Conservation (phyloP, 2,113 vertebrate genomes). For the Dasyornis broadbenti region DNA sequence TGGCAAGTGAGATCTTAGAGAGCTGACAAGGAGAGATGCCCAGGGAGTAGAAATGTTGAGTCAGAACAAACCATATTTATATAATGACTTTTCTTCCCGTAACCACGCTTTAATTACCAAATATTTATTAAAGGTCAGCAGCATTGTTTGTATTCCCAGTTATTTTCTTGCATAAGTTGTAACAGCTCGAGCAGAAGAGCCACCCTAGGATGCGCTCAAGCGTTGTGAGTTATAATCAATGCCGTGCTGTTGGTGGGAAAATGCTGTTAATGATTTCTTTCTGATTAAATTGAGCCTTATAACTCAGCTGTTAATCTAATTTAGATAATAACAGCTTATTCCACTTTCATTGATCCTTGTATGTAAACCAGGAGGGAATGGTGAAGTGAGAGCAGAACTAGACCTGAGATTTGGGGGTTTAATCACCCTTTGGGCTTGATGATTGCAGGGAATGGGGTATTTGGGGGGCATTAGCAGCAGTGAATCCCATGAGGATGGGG, state of each 20-base stretch:
- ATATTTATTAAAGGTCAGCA: slow-evolving; percentile 47
- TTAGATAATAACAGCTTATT: not conserved
- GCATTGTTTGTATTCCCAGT: slow-evolving; percentile 9
- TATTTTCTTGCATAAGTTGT: slow-evolving; percentile 18
- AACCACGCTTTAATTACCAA: slow-evolving; percentile 39
- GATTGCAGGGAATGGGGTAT: not conserved
- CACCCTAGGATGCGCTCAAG: not conserved
- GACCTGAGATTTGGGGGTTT: not conserved
- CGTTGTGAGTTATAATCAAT: not conserved
- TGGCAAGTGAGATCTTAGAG: not conserved
- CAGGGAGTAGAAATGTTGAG: not conserved
- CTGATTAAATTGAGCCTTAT: not conserved
- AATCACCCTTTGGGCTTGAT: not conserved
- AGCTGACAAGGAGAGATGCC: not conserved
- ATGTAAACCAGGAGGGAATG: not conserved
- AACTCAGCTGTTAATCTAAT: not conserved
- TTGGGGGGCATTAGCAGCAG: not conserved
- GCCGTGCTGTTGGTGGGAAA: not conserved
- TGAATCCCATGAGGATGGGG: not conserved
- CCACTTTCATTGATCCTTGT: not conserved
- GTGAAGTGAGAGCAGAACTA: not conserved
- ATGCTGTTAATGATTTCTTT: not conserved
- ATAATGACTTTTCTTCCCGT: not conserved
- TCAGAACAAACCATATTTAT: slow-evolving; percentile 4
- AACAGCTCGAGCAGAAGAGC: not conserved